Percentiles rank a stretch among this genome's conserved stretches.
phyloP scores from a whole-genome alignment of 2,113 vertebrate genomes.

The Tyrannus savana region DNA sequence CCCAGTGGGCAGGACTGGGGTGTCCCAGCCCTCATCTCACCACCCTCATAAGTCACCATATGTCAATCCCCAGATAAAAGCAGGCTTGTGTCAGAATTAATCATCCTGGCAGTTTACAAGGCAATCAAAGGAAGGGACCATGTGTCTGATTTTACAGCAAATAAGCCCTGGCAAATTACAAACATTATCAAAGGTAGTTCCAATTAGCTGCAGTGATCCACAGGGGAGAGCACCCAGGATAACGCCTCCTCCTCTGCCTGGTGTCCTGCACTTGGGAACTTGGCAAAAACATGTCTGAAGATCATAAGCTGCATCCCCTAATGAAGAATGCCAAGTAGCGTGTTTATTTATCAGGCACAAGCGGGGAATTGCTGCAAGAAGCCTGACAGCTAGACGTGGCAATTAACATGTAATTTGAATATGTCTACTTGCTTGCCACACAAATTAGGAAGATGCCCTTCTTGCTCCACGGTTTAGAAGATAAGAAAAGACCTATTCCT shows the following conservation, averaged over 20 bases:
- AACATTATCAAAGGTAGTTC: neutral
- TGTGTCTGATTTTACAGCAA: constrained; percentile 20
- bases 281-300: neutral
- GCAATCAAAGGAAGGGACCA: neutral
- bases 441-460: neutral
- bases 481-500: neutral
- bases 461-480: neutral
- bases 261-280: neutral
- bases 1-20: rapidly evolving
- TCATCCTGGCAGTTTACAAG: neutral
- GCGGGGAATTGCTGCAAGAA: neutral
- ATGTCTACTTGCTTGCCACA: neutral
- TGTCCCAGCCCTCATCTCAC: rapidly evolving
- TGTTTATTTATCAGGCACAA: neutral
- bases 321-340: neutral
- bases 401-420: constrained; percentile 27
- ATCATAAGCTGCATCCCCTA: neutral
- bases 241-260: neutral
- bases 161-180: neutral
- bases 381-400: neutral
- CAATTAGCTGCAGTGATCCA: neutral
- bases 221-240: neutral
- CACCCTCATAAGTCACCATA: rapidly evolving
- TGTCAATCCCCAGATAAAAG: neutral
- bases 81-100: neutral